Evolutionary conservation across 2,113 vertebrate genomes (phyloP), one percentile per base, ranked within the genome.

Genomic region (Macaca nemestrina): DNA sequence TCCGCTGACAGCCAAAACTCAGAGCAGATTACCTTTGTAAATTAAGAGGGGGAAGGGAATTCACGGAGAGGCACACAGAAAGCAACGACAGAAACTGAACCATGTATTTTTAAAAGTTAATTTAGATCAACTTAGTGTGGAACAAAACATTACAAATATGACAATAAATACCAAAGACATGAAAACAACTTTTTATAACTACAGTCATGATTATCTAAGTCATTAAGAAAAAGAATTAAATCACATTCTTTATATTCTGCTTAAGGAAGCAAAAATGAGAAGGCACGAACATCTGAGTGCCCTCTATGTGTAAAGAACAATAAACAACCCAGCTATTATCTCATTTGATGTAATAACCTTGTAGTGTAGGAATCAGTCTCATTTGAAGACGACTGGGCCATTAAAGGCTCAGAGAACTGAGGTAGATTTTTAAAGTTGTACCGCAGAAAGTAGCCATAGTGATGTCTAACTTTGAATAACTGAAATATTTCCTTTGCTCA

Each of bases 181-280:
- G 40, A 87, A 89, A 93, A 90, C 38, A 70, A 84, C 2, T 73
- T 4, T 61, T 93, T 27, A 35, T 52, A 83, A 83, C 32, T 87
- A 87, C 27, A 70, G 30, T 78, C 32, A 93, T 25, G 25, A 94
- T 61, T 50, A 91, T 38, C 48, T 94, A 76, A 95, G 86, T 91
- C 61, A 82, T 78, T 45, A 40, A 92, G 50, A 18, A 79, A 94
- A 81, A 84, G 27, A 95, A 93, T 88, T 67, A 73, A 97, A 89
- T 38, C 35, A 32, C 8, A 72, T 89, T 59, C 64, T 70, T 94
- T 52, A 59, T 68, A 67, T 68, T 94, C 84, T 84, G 45, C 48
- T 88, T 61, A 84, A 93, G 55, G 92, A 83, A 83, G 48, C 23
- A 93, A 94, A 95, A 94, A 48, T 68, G 59, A 97, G 17, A 76